These are phyloP conservation scores for Drosophila macrospina DNA, from an alignment of 2,888 invertebrate genomes.

Conservation along the genomic window DNA sequence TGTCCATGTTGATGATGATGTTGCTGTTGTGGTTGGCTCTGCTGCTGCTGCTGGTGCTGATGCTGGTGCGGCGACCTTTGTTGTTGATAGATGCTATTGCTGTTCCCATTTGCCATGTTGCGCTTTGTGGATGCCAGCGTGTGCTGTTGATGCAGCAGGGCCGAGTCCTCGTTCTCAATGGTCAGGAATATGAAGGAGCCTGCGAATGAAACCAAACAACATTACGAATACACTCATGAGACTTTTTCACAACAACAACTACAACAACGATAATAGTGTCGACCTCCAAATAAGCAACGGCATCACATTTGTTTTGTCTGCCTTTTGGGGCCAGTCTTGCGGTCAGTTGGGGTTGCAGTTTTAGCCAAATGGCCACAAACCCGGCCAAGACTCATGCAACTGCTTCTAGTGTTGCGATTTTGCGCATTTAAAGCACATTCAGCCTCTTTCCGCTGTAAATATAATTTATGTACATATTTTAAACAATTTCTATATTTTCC, in stretches of 20 bases:
- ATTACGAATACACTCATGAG: conserved; percentile 37
- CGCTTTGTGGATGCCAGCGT: conserved; percentile 87
- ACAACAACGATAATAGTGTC: conserved; percentile 4
- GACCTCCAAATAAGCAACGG: conserved; percentile 26
- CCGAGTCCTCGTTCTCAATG: conserved; percentile 88
- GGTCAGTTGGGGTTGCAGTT: conserved; percentile 30
- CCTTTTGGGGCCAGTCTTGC: conserved; percentile 13
- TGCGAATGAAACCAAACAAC: conserved; percentile 82
- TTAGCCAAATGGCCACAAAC: conserved; percentile 15
- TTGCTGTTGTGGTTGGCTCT: conserved; percentile 14
- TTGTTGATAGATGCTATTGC: conserved; percentile 63
- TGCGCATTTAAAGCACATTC: neutral
- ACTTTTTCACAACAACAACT: conserved; percentile 5
- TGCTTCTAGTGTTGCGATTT: neutral
- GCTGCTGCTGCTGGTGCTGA: conserved; percentile 30
- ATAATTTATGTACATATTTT: too few relatives aligned
- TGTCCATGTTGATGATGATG: conserved; percentile 47
- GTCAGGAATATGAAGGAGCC: conserved; percentile 94
- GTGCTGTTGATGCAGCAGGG: conserved; percentile 86
- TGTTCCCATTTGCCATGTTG: conserved; percentile 63
- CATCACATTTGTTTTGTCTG: conserved; percentile 43
- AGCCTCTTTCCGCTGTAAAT: neutral
- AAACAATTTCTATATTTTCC: too few relatives aligned
- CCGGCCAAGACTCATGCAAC: conserved; percentile 9
- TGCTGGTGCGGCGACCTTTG: conserved; percentile 54